Evolutionary conservation across 30 jellyfish, hydroid and myxozoan species (phyloP).

Genomic region (Rhopilema esculentum): DNA sequence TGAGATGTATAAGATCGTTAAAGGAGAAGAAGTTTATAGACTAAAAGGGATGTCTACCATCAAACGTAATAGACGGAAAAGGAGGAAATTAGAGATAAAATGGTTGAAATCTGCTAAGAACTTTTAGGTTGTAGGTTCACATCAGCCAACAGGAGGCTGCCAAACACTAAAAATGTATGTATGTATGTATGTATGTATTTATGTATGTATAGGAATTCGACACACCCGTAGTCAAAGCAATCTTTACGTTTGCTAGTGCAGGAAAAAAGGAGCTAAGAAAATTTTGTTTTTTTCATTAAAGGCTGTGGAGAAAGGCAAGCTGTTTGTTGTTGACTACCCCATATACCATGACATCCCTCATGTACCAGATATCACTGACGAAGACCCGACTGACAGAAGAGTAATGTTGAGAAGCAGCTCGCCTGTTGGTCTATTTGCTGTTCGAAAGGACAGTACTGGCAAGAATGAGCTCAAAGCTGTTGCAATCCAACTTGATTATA

Average conservation of each 20-base stretch:
- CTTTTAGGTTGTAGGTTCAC: not conserved
- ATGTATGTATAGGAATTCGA: too few relatives aligned
- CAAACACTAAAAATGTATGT: too few relatives aligned
- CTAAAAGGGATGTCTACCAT: not conserved
- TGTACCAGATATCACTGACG: constrained; percentile 76
- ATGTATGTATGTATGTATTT: too few relatives aligned
- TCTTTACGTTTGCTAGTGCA: too few relatives aligned
- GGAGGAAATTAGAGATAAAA: constrained; percentile 8
- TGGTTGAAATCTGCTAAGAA: constrained; percentile 13
- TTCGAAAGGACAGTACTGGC: constrained; percentile 62
- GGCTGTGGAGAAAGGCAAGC: constrained; percentile 72
- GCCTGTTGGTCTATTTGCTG: constrained; percentile 80
- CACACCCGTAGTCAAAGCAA: too few relatives aligned
- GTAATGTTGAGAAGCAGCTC: constrained; percentile 49
- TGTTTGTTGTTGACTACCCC: constrained; percentile 81
- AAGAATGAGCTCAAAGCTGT: constrained; percentile 75
- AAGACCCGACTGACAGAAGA: constrained; percentile 62
- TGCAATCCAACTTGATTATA: constrained; percentile 89
- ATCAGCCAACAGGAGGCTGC: too few relatives aligned
- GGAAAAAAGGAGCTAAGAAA: too few relatives aligned
- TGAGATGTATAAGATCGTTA: constrained; percentile 25
- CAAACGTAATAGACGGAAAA: constrained; percentile 16
- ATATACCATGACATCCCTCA: constrained; percentile 69
- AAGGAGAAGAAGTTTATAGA: constrained; percentile 24
- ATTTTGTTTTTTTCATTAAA: too few relatives aligned